Evolutionary conservation across 2,888 invertebrate genomes (phyloP).

Genomic region (Agrotis clavis): DNA sequence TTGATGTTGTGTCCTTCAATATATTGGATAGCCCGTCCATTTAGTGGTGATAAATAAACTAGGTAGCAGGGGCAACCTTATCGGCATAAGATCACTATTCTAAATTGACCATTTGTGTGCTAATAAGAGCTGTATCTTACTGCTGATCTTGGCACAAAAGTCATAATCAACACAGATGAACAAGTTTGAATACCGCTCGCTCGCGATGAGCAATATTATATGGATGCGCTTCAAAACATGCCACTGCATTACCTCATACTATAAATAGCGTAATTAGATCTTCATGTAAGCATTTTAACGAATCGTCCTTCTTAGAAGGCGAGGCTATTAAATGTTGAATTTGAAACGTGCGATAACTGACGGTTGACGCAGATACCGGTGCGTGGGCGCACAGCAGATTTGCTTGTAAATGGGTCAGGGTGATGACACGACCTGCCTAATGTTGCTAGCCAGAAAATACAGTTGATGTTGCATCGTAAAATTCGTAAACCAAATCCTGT

Average conservation of each 20-base stretch:
- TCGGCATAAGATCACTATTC: slow-evolving; percentile 28
- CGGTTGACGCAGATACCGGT: slow-evolving; percentile 77
- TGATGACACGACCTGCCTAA: slow-evolving; percentile 71
- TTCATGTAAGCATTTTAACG: slow-evolving; percentile 53
- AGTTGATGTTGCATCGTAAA: slow-evolving; percentile 56
- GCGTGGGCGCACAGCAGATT: slow-evolving; percentile 86
- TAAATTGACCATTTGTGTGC: slow-evolving; percentile 22
- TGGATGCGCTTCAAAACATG: slow-evolving; percentile 36
- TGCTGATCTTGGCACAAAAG: slow-evolving; percentile 22
- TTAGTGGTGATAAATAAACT: slow-evolving; percentile 30
- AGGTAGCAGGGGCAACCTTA: slow-evolving; percentile 17
- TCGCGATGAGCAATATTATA: slow-evolving; percentile 28
- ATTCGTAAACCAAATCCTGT: slow-evolving; percentile 55
- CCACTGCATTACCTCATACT: slow-evolving; percentile 15
- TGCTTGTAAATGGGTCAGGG: slow-evolving; percentile 87
- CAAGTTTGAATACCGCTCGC: slow-evolving; percentile 18
- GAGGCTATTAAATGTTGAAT: slow-evolving; percentile 69
- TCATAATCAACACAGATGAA: slow-evolving; percentile 17
- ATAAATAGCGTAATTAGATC: slow-evolving; percentile 51
- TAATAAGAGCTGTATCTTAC: slow-evolving; percentile 26
- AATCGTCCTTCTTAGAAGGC: slow-evolving; percentile 71
- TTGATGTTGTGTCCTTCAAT: slow-evolving; percentile 53
- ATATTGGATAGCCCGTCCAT: slow-evolving; percentile 32
- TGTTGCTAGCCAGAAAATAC: slow-evolving; percentile 62
- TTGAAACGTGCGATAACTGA: slow-evolving; percentile 71